phyloP scores from a whole-genome alignment of 2,888 invertebrate species.

The Saturnia japonica region DNA sequence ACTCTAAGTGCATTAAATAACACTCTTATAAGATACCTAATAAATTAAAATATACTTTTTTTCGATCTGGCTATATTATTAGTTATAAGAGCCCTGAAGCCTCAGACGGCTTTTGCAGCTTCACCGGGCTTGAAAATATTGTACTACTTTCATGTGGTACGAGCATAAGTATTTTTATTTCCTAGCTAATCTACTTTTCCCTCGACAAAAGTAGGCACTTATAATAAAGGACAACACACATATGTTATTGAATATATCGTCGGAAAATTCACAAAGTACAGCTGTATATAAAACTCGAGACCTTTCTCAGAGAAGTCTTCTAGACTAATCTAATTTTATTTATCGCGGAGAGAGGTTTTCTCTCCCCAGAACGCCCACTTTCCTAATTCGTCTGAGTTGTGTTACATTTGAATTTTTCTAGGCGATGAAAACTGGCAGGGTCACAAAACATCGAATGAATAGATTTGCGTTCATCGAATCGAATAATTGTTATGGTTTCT shows the following conservation, averaged over 20 bases:
- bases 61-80: no score
- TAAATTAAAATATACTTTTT: no score
- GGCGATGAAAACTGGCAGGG: constrained; percentile 29
- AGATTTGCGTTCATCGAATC: constrained; percentile 68
- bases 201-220: neutral
- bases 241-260: constrained; percentile 1
- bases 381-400: constrained; percentile 9
- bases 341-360: constrained; percentile 9
- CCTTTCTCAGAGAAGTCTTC: constrained; percentile 10
- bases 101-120: no score
- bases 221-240: neutral
- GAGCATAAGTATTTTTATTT: neutral
- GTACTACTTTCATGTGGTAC: no score
- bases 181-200: neutral
- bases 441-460: constrained; percentile 59
- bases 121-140: no score
- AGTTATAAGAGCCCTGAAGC: no score
- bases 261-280: neutral
- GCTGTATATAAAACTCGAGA: constrained; percentile 11
- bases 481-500: constrained; percentile 67
- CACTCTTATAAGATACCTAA: no score
- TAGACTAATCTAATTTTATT: constrained; percentile 13
- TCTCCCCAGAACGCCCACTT: constrained; percentile 6
- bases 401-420: constrained; percentile 4
- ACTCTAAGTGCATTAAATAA: no score